Conservation (phyloP, 2,888 invertebrate species). For the Drosophila infuscata region DNA sequence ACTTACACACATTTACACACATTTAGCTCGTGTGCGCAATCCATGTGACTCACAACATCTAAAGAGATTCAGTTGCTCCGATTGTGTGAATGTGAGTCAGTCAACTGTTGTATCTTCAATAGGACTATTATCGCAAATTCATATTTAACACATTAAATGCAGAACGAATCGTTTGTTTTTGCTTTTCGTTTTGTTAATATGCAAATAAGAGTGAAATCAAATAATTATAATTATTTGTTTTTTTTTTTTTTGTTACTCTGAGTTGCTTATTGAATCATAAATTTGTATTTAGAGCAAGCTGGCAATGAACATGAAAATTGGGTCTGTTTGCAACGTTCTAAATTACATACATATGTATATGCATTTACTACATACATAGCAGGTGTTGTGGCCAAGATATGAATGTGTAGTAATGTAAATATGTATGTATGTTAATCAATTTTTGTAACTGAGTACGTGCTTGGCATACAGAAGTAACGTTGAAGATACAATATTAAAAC, state of each 20-base stretch:
- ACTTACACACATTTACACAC: neutral
- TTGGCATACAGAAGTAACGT: neutral
- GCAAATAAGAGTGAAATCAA: neutral
- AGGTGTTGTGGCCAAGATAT: neutral
- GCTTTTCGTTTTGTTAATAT: neutral
- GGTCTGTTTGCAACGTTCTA: constrained; percentile 2
- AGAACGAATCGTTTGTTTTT: neutral
- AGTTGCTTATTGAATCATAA: constrained; percentile 2
- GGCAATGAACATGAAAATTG: constrained; percentile 1
- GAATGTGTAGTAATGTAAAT: neutral
- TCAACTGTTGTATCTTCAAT: constrained; percentile 22
- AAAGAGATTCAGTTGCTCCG: neutral
- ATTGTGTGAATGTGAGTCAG: neutral
- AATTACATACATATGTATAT: neutral
- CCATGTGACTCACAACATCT: constrained; percentile 61
- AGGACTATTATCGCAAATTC: constrained; percentile 8
- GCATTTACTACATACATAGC: neutral
- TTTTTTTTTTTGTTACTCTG: neutral
- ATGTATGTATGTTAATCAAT: neutral
- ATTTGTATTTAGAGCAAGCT: constrained; percentile 19
- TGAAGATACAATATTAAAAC: neutral
- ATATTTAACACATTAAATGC: constrained; percentile 27
- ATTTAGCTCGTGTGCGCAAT: constrained; percentile 59
- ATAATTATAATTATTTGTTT: too few species aligned
- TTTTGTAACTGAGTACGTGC: constrained; percentile 28